Percentiles rank a stretch among this genome's conserved stretches.
Conservation (phyloP, 2,113 vertebrate species). For the Lampris incognitus region DNA sequence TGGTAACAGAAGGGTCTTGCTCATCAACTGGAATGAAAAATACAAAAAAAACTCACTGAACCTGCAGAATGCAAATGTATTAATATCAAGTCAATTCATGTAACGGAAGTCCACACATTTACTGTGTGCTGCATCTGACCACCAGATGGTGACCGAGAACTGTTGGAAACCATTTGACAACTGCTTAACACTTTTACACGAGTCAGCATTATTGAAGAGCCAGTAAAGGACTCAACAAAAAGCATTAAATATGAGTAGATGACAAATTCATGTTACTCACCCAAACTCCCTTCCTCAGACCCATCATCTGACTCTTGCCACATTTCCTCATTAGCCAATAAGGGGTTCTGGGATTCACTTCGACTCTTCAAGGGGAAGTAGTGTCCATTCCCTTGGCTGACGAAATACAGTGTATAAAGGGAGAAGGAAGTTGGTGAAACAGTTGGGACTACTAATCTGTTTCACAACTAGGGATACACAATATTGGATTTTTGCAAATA, state of each 20-base stretch:
- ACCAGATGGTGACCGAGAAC: constrained; percentile 66
- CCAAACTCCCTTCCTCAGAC: constrained; percentile 86
- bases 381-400: constrained; percentile 93
- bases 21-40: constrained; percentile 72
- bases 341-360: constrained; percentile 89
- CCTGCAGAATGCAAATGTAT: constrained; percentile 10
- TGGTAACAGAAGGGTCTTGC: constrained; percentile 74
- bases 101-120: not conserved
- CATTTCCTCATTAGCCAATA: constrained; percentile 89
- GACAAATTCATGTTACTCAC: constrained; percentile 77
- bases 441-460: not conserved
- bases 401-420: constrained; percentile 30
- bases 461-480: no score
- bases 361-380: constrained; percentile 89
- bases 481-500: no score
- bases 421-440: constrained; percentile 23
- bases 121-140: constrained; percentile 33
- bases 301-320: constrained; percentile 89
- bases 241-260: not conserved
- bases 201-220: no score
- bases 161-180: not conserved
- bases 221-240: no score
- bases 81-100: not conserved
- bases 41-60: not conserved
- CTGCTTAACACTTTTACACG: no score